Percentiles rank a stretch among this genome's conserved stretches.
phyloP scores from a whole-genome alignment of 2,888 invertebrate genomes.

The Azorinus chamasolen region DNA sequence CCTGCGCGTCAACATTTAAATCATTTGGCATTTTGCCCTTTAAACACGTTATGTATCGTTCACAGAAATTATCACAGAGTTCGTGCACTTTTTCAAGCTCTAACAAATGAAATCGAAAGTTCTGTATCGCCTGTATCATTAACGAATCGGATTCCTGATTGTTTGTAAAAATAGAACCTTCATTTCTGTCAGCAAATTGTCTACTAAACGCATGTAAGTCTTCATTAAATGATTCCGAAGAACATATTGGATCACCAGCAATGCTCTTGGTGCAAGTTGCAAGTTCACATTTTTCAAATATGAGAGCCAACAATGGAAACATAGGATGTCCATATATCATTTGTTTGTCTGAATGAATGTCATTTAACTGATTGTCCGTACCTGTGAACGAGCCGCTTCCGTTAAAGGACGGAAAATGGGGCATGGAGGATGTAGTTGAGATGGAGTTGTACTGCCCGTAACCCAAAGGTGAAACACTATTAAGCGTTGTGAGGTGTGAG shows the following conservation, averaged over 20 bases:
- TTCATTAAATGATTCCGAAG: slow-evolving; percentile 64
- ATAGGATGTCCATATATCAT: slow-evolving; percentile 57
- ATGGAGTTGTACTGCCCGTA: slow-evolving; percentile 25
- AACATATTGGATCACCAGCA: slow-evolving; percentile 60
- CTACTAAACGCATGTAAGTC: slow-evolving; percentile 61
- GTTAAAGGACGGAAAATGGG: slow-evolving; percentile 35
- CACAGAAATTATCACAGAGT: slow-evolving; percentile 69
- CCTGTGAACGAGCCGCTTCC: slow-evolving; percentile 51
- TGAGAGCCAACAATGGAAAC: slow-evolving; percentile 61
- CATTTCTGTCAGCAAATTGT: slow-evolving; percentile 52
- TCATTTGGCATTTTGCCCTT: slow-evolving; percentile 70
- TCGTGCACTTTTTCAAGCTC: slow-evolving; percentile 70
- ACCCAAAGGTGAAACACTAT: slow-evolving; percentile 25
- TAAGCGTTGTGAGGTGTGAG: slow-evolving; percentile 46
- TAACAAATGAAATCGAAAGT: slow-evolving; percentile 65
- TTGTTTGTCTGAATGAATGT: slow-evolving; percentile 58
- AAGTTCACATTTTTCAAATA: slow-evolving; percentile 67
- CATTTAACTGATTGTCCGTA: slow-evolving; percentile 51
- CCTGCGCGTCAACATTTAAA: slow-evolving; percentile 58
- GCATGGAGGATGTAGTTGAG: slow-evolving; percentile 25
- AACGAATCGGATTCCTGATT: slow-evolving; percentile 64
- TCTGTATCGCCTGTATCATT: slow-evolving; percentile 66
- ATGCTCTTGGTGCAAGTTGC: slow-evolving; percentile 63
- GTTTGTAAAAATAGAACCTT: slow-evolving; percentile 60
- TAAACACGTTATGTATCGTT: slow-evolving; percentile 65